Evolutionary conservation across 2,888 invertebrate species (phyloP).

Genomic region (Microctonus brassicae): DNA sequence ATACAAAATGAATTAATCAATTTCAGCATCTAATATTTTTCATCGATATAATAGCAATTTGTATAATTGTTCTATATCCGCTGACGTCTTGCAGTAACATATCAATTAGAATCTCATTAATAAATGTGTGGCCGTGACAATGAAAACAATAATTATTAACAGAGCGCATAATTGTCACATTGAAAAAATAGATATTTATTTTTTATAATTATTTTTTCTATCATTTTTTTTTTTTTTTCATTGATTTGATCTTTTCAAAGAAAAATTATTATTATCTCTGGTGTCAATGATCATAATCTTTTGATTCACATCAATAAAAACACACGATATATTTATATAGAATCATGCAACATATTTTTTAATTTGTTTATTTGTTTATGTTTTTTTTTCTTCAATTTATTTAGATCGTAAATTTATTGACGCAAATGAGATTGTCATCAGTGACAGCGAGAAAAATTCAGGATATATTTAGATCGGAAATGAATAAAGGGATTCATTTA

Average conservation of each 20-base stretch:
- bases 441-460: conserved; percentile 72
- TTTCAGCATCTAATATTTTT: neutral
- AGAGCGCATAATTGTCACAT: neutral
- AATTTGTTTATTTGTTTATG: neutral
- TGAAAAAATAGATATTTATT: neutral
- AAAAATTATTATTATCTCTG: neutral
- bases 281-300: conserved; percentile 2
- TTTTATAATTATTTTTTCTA: neutral
- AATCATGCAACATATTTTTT: neutral
- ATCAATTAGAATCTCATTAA: conserved; percentile 1
- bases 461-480: conserved; percentile 75
- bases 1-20: neutral
- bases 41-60: no score
- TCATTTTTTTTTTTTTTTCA: neutral
- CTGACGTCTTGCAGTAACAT: neutral
- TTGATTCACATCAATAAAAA: neutral
- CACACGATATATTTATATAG: neutral
- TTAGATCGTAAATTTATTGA: conserved; percentile 59
- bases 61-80: neutral
- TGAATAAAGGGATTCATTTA: conserved; percentile 75
- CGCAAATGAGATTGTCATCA: conserved; percentile 66
- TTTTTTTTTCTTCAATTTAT: conserved; percentile 31
- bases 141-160: neutral
- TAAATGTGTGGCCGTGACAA: conserved; percentile 1
- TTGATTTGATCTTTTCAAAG: neutral